Percentiles rank a stretch among this genome's conserved stretches.
Evolutionary conservation across 2,113 vertebrate genomes (phyloP).

Genomic region (Lasiurus borealis): DNA sequence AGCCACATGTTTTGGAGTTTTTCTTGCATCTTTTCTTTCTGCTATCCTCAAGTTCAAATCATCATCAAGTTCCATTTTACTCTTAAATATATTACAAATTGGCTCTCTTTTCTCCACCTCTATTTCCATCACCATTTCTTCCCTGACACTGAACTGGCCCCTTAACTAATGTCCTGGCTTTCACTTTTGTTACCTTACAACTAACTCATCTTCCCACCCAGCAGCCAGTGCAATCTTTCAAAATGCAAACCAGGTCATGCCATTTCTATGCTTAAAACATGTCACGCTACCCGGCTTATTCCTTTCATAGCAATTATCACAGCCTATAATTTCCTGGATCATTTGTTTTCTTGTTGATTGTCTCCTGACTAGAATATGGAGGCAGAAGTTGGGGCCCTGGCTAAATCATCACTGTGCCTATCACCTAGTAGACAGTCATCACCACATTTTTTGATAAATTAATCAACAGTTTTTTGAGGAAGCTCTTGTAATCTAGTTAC

Average conservation of each 20-base stretch:
- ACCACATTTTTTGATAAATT: slow-evolving; percentile 40
- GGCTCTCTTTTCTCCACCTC: background rate
- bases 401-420: background rate
- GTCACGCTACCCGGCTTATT: background rate
- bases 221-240: slow-evolving; percentile 31
- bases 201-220: background rate
- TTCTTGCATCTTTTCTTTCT: background rate
- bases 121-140: background rate
- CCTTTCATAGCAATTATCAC: slow-evolving; percentile 14
- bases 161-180: background rate
- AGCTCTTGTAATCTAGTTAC: slow-evolving; percentile 68
- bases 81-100: background rate
- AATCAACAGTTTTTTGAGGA: slow-evolving; percentile 56
- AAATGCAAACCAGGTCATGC: slow-evolving; percentile 52
- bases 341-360: slow-evolving; percentile 43
- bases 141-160: background rate
- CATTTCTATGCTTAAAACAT: slow-evolving; percentile 58
- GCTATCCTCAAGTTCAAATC: background rate
- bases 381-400: background rate
- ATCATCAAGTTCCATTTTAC: background rate
- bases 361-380: background rate
- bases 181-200: background rate
- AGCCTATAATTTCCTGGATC: slow-evolving; percentile 32
- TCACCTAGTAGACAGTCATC: background rate
- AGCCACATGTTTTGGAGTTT: background rate